phyloP scores from a whole-genome alignment of 1,140 invertebrate genomes.

The Scaptomyza pallida region DNA sequence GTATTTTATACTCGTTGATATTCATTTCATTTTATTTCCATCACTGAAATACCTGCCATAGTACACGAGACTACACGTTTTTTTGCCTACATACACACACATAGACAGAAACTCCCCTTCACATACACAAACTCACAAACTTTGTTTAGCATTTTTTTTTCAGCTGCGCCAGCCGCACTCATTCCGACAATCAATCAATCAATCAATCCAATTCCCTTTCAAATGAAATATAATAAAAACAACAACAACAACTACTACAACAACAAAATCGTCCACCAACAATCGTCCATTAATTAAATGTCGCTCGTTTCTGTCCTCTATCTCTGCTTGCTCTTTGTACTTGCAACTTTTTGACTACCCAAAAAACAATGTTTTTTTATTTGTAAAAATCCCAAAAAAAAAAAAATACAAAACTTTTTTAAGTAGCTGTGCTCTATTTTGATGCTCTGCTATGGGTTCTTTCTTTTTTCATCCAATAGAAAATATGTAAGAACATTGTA shows the following conservation, averaged over 20 bases:
- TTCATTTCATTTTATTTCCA: conserved; percentile 35
- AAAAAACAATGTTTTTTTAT: conserved; percentile 50
- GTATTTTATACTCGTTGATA: conserved; percentile 20
- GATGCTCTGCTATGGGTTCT: conserved; percentile 32
- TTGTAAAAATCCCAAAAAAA: conserved; percentile 42
- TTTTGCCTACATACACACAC: conserved; percentile 2
- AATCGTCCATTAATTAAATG: conserved; percentile 77
- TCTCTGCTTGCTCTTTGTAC: conserved; percentile 66
- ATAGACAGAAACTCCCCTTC: not conserved
- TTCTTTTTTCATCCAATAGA: conserved; percentile 29
- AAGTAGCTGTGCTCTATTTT: conserved; percentile 61
- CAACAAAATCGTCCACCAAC: conserved; percentile 48
- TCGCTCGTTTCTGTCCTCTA: conserved; percentile 51
- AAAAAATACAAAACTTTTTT: conserved; percentile 46
- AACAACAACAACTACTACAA: not conserved
- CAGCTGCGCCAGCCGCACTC: conserved; percentile 63
- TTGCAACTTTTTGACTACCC: conserved; percentile 62
- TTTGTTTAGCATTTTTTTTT: conserved; percentile 74
- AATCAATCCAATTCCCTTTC: conserved; percentile 45
- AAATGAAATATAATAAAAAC: conserved; percentile 26
- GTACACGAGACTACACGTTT: conserved; percentile 30
- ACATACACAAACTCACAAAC: conserved; percentile 23
- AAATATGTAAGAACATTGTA: conserved; percentile 36
- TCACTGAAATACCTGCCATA: conserved; percentile 28
- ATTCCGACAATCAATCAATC: conserved; percentile 56